Evolutionary conservation across 2,797 vertebrate species (phyloP).

Genomic region (Cirrhinus molitorella): DNA sequence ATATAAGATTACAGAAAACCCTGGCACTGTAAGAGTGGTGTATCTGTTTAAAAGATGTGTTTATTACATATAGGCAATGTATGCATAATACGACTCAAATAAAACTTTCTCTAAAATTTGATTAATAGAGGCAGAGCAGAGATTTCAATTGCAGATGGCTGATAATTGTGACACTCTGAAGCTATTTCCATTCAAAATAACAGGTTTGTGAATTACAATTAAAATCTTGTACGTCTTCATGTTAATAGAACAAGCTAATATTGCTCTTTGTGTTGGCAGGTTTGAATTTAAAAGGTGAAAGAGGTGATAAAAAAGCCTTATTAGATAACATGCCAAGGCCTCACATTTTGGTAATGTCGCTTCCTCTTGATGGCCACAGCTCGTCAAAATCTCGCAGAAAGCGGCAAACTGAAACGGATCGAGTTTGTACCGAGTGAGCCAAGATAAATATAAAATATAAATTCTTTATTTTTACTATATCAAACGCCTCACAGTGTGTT

Average conservation of each 20-base stretch:
- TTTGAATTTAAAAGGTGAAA: constrained; percentile 36
- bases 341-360: constrained; percentile 88
- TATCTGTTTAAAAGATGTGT: not conserved
- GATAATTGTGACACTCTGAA: constrained; percentile 44
- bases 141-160: constrained; percentile 62
- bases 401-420: constrained; percentile 76
- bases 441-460: not conserved
- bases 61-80: not conserved
- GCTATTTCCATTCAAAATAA: constrained; percentile 48
- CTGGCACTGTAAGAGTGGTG: not conserved
- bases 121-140: constrained; percentile 53
- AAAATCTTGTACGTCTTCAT: constrained; percentile 8
- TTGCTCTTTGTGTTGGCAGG: constrained; percentile 59
- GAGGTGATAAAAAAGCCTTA: constrained; percentile 72
- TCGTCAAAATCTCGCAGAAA: constrained; percentile 75
- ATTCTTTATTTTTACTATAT: not conserved
- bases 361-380: constrained; percentile 78
- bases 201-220: constrained; percentile 59
- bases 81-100: not conserved
- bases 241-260: not conserved
- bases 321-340: constrained; percentile 60
- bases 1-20: not conserved
- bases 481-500: not conserved
- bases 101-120: not conserved
- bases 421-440: constrained; percentile 83